Conservation (phyloP, 2,113 vertebrate species). For the Formicarius rufipectus region DNA sequence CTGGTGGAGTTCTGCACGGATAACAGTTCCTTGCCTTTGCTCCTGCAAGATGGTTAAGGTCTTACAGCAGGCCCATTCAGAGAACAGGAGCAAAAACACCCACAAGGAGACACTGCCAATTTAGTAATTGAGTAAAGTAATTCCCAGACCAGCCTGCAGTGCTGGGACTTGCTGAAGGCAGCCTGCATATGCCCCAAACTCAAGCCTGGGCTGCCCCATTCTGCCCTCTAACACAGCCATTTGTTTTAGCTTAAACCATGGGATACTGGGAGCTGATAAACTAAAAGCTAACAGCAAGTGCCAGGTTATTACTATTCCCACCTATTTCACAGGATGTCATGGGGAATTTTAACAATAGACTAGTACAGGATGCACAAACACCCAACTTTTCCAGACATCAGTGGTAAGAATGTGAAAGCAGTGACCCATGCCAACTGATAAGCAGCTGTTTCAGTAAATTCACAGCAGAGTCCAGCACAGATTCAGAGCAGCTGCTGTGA, state of each 20-base stretch:
- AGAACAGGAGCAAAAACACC: background rate
- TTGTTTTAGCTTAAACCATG: background rate
- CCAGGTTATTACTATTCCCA: background rate
- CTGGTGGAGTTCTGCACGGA: fast-evolving
- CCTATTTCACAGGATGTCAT: background rate
- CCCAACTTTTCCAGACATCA: slow-evolving; percentile 33
- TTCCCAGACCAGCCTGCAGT: background rate
- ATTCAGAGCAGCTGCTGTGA: background rate
- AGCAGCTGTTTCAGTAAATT: slow-evolving; percentile 24
- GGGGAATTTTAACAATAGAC: slow-evolving; percentile 11
- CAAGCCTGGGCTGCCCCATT: background rate
- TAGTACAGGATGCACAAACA: slow-evolving; percentile 25
- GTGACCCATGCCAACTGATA: slow-evolving; percentile 2
- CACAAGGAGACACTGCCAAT: background rate
- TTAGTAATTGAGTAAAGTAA: background rate
- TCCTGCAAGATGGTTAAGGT: background rate
- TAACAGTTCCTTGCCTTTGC: background rate
- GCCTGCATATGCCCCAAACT: fast-evolving
- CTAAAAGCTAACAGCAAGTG: background rate
- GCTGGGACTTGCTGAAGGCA: background rate
- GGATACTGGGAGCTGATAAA: background rate
- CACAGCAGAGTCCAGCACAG: background rate
- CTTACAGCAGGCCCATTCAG: background rate
- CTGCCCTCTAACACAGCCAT: background rate
- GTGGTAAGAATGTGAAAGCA: background rate